Base-by-base conservation (phyloP, 2,113 vertebrate genomes). In the Microcebus ravelobensis region DNA sequence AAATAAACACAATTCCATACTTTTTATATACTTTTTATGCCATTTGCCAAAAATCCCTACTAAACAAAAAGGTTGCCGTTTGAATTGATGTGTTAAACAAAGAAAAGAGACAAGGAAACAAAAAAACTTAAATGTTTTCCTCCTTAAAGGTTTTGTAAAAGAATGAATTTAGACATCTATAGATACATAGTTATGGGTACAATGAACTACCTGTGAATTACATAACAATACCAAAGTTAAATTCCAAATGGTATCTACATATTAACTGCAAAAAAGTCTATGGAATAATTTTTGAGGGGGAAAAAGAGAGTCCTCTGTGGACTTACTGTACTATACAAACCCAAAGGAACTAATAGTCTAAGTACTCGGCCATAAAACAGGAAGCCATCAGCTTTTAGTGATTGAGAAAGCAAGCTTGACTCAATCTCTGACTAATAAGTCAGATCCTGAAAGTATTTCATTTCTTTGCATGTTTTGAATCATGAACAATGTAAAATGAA, bases 151-250 rank as follows among this genome's bases (percentile, higher is more conserved):
- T 97, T 98, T 98, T 97, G 86, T 88, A 97, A 97, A 98, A 96
- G 57, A 95, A 96, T 97, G 92, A 97, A 96, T 98, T 96, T 71
- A 98, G 95, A 97, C 81, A 94, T 61, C 93, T 94, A 97, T 96
- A 98, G 98, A 98, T 97, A 95, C 90, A 98, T 88, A 95, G 89
- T 96, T 96, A 50, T 95, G 92, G 96, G 94, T 97, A 98, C 96
- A 98, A 97, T 94, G 97, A 98, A 98, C 96, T 98, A 98, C 98
- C 97, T 98, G 95, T 98, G 97, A 97, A 97, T 98, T 97, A 95
- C 94, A 98, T 97, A 97, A 98, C 96, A 96, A 95, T 52, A 20
- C 90, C 87, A 91, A 97, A 98, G 93, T 95, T 81, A 95, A 39
- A 8, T 95, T 97, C 96, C 85, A 97, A 98, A 94, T 96, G 92